phyloP scores from a whole-genome alignment of 2,797 vertebrate genomes.

The Chaetophractus vellerosus region DNA sequence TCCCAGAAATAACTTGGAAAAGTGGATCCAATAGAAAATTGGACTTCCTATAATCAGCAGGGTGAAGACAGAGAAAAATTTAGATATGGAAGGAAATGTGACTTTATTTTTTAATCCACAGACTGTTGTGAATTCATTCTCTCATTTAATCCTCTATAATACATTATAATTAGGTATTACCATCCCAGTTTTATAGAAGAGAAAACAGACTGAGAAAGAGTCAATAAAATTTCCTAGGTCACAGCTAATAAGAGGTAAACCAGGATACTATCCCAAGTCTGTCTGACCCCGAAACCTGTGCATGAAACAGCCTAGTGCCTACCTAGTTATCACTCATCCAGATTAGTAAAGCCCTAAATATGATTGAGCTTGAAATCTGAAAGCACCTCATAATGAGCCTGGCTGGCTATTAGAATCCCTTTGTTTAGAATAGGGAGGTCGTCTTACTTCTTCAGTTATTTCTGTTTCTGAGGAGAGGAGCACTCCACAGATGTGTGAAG shows the following conservation, averaged over 20 bases:
- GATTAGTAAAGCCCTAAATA: neutral
- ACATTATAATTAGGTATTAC: slow-evolving; percentile 30
- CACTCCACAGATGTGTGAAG: neutral
- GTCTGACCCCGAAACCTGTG: neutral
- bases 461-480: slow-evolving; percentile 28
- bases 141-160: slow-evolving; percentile 68
- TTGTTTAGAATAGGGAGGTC: neutral
- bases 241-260: slow-evolving; percentile 1
- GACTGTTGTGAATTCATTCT: slow-evolving; percentile 1
- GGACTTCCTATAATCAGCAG: neutral
- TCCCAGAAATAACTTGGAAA: slow-evolving; percentile 8
- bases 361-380: neutral
- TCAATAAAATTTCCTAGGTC: slow-evolving; percentile 18
- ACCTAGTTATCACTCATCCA: neutral
- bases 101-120: slow-evolving; percentile 36
- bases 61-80: neutral
- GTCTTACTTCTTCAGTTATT: neutral
- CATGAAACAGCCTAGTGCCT: neutral
- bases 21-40: slow-evolving; percentile 30
- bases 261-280: neutral
- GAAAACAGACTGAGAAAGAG: neutral
- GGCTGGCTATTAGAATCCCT: slow-evolving; percentile 78
- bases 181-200: slow-evolving; percentile 1
- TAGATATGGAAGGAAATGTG: neutral
- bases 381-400: slow-evolving; percentile 18